Evolutionary conservation across 2,888 invertebrate genomes (phyloP).

Genomic region (Maniola hyperantus): DNA sequence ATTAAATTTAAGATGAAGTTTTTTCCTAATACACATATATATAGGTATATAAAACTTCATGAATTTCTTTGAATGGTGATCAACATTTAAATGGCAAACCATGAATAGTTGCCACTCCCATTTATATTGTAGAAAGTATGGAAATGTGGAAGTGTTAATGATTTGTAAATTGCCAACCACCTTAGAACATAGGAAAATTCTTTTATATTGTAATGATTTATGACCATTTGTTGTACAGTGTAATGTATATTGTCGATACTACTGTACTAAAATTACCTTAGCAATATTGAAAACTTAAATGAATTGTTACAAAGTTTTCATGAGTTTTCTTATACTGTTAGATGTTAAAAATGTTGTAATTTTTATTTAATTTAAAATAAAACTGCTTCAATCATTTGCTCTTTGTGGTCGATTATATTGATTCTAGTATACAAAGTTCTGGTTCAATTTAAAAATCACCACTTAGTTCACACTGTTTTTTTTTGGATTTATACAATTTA

Average conservation of each 20-base stretch:
- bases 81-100: slow-evolving; percentile 26
- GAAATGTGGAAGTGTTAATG: slow-evolving; percentile 53
- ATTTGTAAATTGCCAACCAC: slow-evolving; percentile 54
- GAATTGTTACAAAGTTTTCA: slow-evolving; percentile 60
- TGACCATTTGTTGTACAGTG: slow-evolving; percentile 65
- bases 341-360: slow-evolving; percentile 48
- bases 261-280: slow-evolving; percentile 43
- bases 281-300: slow-evolving; percentile 53
- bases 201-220: slow-evolving; percentile 60
- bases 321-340: slow-evolving; percentile 47
- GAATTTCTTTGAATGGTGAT: slow-evolving; percentile 46
- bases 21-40: slow-evolving; percentile 48
- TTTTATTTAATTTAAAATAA: slow-evolving; percentile 71
- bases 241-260: slow-evolving; percentile 45
- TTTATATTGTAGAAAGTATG: slow-evolving; percentile 26
- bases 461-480: too few relatives aligned
- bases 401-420: slow-evolving; percentile 1
- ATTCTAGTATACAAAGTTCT: not conserved
- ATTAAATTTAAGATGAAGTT: slow-evolving; percentile 69
- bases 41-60: slow-evolving; percentile 67
- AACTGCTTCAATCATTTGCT: slow-evolving; percentile 24
- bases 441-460: not conserved
- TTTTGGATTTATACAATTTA: too few relatives aligned
- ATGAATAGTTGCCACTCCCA: slow-evolving; percentile 21
- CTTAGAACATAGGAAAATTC: slow-evolving; percentile 70